Base-by-base conservation (phyloP, 2,888 invertebrate species). In the Phyllotreta striolata region DNA sequence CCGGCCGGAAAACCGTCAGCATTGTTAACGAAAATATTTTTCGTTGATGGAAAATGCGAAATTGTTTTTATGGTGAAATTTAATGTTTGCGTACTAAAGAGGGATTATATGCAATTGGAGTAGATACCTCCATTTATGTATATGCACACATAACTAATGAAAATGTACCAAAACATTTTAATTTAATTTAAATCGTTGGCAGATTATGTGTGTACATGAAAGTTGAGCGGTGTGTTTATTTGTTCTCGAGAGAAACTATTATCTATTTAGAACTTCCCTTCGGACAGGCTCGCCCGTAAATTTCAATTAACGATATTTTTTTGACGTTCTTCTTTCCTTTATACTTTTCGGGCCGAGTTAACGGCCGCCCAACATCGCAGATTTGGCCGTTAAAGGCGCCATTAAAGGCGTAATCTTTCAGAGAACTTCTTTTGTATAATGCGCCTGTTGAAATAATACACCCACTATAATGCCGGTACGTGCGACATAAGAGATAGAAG, bases 231-330 rank as follows among this genome's bases (percentile, higher is more conserved):
- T 24, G 24, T 24, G 24, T 24, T 24, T 24, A 24, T 24, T 24
- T 24, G 24, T 24, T 24, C 24, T 4, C 2, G 24, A 24, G 24
- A 24, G 24, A 8, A 52, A 38, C 13, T 38, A 52, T 35, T 38
- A 44, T 52, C 41, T 37, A 10, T 54, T 6, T 38, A 60, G 44
- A 13, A 52, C 9, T 38, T 9, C 12, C 52, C 47, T 35, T 51
- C 47, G 34, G 44, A 35, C 43, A 44, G 46, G 39, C 13, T 10
- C 40, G n/a, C 10, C 14, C 41, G 54, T 60, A 60, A 60, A 60
- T 60, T 60, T 44, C 52, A 52, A 52, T 54, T 52, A 60, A 60
- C 54, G 60, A 52, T 52, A 52, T 60, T 60, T 60, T 54, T 60
- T 54, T 60, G 60, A 38, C 60, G 34, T 60, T 60, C 44, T 44